Conservation (phyloP, 2,888 invertebrate genomes). For the Cryptosula pallasiana region DNA sequence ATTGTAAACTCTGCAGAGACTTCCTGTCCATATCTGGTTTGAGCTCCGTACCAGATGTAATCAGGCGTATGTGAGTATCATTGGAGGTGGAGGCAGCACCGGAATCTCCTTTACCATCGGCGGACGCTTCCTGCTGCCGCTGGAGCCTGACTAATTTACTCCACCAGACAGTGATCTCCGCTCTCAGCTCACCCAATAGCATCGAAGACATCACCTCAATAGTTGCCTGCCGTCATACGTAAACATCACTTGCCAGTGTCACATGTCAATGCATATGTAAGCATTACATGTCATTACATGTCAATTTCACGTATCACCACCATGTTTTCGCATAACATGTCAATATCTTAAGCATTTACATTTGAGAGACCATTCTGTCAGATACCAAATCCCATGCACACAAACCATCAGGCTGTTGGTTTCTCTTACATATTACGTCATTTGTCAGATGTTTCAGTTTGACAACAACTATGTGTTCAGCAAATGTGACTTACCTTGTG, state of each 20-base stretch:
- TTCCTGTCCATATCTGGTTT: conserved; percentile 89
- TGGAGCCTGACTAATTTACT: conserved; percentile 54
- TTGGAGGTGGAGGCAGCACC: not conserved
- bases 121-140: not conserved
- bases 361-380: too few relatives aligned
- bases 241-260: not conserved
- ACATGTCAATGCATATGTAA: too few relatives aligned
- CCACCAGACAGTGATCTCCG: conserved; percentile 95
- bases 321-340: too few relatives aligned
- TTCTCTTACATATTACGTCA: too few relatives aligned
- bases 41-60: conserved; percentile 72
- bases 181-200: conserved; percentile 82
- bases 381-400: too few relatives aligned
- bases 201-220: conserved; percentile 78
- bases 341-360: too few relatives aligned
- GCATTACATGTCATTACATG: too few relatives aligned
- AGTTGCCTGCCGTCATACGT: conserved; percentile 57
- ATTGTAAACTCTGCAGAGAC: conserved; percentile 81
- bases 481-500: conserved; percentile 13
- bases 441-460: too few relatives aligned
- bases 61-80: conserved; percentile 51
- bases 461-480: too few relatives aligned
- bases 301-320: too few relatives aligned
- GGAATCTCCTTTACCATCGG: not conserved
- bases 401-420: too few relatives aligned